phyloP scores from a whole-genome alignment of 2,888 invertebrate genomes.

The Rhamphomyia laevipes region DNA sequence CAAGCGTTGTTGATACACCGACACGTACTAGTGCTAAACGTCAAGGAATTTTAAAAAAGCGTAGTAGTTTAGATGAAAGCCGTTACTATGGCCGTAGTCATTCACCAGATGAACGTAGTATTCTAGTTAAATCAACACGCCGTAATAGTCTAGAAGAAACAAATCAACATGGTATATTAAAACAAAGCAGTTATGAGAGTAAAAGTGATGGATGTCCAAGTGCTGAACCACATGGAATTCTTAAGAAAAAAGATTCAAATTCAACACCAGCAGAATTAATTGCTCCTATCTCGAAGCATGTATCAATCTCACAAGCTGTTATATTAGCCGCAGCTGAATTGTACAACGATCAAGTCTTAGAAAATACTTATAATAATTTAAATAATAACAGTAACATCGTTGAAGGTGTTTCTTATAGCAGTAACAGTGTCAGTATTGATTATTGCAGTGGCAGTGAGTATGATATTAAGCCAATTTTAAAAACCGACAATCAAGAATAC shows the following conservation, averaged over 20 bases:
- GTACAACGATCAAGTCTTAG: slow-evolving; percentile 37
- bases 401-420: too few species aligned
- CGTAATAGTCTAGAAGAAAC: slow-evolving; percentile 35
- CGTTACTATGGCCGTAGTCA: slow-evolving; percentile 37
- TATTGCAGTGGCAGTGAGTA: slow-evolving; percentile 26
- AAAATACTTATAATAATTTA: slow-evolving; percentile 1
- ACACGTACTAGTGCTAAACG: slow-evolving; percentile 44
- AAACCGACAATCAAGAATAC: slow-evolving; percentile 58
- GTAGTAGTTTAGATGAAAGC: slow-evolving; percentile 66
- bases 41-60: slow-evolving; percentile 73
- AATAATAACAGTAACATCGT: slow-evolving; percentile 16
- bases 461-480: slow-evolving; percentile 65
- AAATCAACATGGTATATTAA: slow-evolving; percentile 57
- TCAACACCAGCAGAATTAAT: slow-evolving; percentile 36
- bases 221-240: slow-evolving; percentile 57
- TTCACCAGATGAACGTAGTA: slow-evolving; percentile 37
- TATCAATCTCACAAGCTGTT: slow-evolving; percentile 38
- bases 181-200: slow-evolving; percentile 59
- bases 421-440: neutral
- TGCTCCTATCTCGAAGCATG: slow-evolving; percentile 30
- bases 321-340: slow-evolving; percentile 39
- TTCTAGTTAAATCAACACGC: slow-evolving; percentile 34
- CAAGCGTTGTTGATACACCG: slow-evolving; percentile 57
- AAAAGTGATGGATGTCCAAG: slow-evolving; percentile 51
- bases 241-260: slow-evolving; percentile 45